These are phyloP conservation scores for Drosophila prosaltans DNA, from an alignment of 1,140 invertebrate species.

Conservation along the genomic window DNA sequence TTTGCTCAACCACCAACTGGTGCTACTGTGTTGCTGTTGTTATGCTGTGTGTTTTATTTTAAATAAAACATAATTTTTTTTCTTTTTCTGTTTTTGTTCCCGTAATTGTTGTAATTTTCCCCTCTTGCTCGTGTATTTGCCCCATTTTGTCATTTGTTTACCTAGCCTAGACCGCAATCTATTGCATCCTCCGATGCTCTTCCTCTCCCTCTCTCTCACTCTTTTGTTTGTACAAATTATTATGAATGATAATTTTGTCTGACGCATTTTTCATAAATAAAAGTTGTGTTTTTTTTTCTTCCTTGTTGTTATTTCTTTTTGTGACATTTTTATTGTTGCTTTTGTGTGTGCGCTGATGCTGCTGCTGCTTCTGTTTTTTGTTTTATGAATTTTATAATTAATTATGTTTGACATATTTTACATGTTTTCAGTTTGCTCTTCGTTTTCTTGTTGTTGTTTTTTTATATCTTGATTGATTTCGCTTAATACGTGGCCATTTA, in stretches of 20 bases:
- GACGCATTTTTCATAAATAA: conserved; percentile 66
- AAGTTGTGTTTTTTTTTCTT: conserved; percentile 38
- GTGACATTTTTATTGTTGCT: conserved; percentile 57
- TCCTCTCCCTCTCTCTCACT: neutral
- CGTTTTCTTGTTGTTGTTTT: conserved; percentile 7
- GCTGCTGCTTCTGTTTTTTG: conserved; percentile 33
- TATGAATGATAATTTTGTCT: conserved; percentile 76
- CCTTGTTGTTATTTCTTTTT: conserved; percentile 7
- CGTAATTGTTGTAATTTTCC: conserved; percentile 53
- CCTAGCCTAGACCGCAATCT: conserved; percentile 22
- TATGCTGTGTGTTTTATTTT: conserved; percentile 45
- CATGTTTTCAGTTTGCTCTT: conserved; percentile 21
- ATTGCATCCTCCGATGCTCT: neutral
- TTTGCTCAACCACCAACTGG: neutral
- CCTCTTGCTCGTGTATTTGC: conserved; percentile 32
- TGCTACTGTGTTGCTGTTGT: neutral
- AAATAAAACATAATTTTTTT: conserved; percentile 72
- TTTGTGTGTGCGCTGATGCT: conserved; percentile 31
- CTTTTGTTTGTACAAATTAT: conserved; percentile 71
- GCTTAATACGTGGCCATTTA: conserved; percentile 55
- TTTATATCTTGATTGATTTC: conserved; percentile 69
- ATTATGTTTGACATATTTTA: conserved; percentile 70
- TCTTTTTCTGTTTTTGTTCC: conserved; percentile 21
- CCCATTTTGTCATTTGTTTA: conserved; percentile 31
- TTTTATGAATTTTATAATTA: conserved; percentile 75